Evolutionary conservation across 2,113 vertebrate species (phyloP).

Genomic region (Aegithalos caudatus): DNA sequence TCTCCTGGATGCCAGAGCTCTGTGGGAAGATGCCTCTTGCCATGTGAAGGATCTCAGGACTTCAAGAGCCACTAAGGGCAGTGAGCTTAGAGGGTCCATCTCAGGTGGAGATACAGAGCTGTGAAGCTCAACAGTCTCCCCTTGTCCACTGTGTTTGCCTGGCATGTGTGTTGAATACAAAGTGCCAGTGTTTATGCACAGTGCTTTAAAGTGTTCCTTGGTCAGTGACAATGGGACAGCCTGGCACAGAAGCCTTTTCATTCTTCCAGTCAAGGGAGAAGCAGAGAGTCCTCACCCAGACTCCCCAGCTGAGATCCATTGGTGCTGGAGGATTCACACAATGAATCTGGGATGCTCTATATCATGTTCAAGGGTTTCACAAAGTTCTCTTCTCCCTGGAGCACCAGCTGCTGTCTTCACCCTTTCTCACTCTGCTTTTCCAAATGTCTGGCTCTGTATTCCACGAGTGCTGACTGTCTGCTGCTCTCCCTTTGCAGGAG

Average conservation of each 20-base stretch:
- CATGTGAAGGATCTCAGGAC: neutral
- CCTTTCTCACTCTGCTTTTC: neutral
- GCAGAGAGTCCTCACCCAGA: neutral
- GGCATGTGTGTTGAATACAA: neutral
- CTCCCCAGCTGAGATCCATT: neutral
- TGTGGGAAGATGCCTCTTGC: neutral
- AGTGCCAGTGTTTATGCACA: neutral
- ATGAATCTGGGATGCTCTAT: neutral
- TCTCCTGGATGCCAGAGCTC: neutral
- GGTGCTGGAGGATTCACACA: neutral
- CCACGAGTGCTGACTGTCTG: neutral
- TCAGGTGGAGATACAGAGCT: neutral
- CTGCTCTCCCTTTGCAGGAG: slow-evolving; percentile 73
- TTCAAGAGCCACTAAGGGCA: neutral
- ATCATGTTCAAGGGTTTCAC: neutral
- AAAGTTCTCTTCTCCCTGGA: neutral
- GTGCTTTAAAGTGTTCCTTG: neutral
- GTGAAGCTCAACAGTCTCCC: neutral
- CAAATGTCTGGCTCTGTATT: neutral
- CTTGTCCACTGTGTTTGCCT: neutral
- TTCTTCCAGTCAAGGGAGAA: neutral
- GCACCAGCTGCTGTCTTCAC: neutral
- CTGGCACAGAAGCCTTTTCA: neutral
- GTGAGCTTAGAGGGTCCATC: neutral
- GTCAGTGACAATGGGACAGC: neutral